Base-by-base conservation (phyloP, 2,888 invertebrate genomes). In the Tetragonisca angustula region DNA sequence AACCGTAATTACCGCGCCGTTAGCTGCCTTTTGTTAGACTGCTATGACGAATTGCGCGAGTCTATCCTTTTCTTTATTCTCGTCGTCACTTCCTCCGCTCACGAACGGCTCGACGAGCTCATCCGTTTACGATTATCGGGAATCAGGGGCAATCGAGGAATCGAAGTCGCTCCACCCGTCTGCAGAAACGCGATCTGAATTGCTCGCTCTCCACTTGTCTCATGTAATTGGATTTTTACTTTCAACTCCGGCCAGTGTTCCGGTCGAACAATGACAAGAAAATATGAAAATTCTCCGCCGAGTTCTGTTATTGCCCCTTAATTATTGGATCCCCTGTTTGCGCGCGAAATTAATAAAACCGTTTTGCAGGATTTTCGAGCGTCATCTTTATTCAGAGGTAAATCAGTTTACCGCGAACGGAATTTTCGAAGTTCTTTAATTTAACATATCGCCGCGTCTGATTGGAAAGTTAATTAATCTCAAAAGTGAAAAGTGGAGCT, bases 141-240 rank as follows among this genome's bases (percentile, higher is more conserved):
- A 52, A 64, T 54, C 36, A 50, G 24, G 4, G 61, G 50, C 62
- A 69, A 76, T 78, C 65, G 70, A 70, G 52, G 62, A 70, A 61
- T 70, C 62, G 49, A 50, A 76, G 61, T 61, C 56, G 56, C 6
- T 74, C 24, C 72, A 43, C 43, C 78, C 68, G 32, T 68, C 72
- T n/a, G 72, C 62, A 78, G 81, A 27, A 81, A 67, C 59, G 72
- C 72, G 78, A 72, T 72, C 52, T 69, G 50, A 74, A 79, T 62
- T 69, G 79, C 62, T 72, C 67, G 59, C 59, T 52, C 73, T 65
- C 56, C 52, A 59, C 74, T n/a, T 70, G 56, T 70, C 70, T 61
- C 50, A n/a, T 36, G 54, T 65, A 81, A 79, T 79, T 73, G 73
- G 73, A 69, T 74, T 74, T 70, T 80, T 80, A 74, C 74, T 82